Percentiles rank a stretch among this genome's conserved stretches.
phyloP scores from a whole-genome alignment of 2,113 vertebrate genomes.

The Recurvirostra avosetta region DNA sequence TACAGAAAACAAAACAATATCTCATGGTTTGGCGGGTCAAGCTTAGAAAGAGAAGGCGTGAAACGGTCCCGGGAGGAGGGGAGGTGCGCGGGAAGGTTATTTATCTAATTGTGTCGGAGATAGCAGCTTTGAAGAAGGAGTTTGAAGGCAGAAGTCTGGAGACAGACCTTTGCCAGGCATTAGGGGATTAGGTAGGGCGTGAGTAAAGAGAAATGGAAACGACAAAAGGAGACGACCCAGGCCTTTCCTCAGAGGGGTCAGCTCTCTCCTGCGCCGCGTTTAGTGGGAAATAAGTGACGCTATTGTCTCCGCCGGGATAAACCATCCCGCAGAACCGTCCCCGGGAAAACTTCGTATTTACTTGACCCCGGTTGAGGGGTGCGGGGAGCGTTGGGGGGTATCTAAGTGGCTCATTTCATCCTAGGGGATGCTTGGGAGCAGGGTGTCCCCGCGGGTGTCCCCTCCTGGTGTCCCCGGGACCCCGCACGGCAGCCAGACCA shows the following conservation, averaged over 20 bases:
- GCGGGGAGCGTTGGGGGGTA: neutral
- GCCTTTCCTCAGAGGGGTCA: slow-evolving; percentile 3
- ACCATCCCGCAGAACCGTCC: neutral
- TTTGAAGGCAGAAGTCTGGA: neutral
- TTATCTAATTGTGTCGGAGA: neutral
- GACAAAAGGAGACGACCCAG: neutral
- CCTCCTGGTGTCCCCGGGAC: neutral
- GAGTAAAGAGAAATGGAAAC: slow-evolving; percentile 20
- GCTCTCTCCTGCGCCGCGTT: neutral
- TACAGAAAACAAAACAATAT: neutral
- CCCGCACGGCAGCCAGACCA: accelerated
- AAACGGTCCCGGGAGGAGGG: neutral
- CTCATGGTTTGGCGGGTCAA: neutral
- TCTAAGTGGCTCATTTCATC: neutral
- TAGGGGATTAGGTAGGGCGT: neutral
- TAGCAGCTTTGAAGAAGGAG: neutral
- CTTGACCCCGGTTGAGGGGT: neutral
- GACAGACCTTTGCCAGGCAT: neutral
- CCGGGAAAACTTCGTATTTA: neutral
- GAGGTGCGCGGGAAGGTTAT: neutral
- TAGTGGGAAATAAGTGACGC: neutral
- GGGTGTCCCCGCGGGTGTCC: neutral
- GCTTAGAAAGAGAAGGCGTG: neutral
- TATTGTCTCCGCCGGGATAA: neutral
- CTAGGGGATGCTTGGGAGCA: neutral